Base-by-base conservation (phyloP, 2,888 invertebrate species). In the Dryobota labecula region DNA sequence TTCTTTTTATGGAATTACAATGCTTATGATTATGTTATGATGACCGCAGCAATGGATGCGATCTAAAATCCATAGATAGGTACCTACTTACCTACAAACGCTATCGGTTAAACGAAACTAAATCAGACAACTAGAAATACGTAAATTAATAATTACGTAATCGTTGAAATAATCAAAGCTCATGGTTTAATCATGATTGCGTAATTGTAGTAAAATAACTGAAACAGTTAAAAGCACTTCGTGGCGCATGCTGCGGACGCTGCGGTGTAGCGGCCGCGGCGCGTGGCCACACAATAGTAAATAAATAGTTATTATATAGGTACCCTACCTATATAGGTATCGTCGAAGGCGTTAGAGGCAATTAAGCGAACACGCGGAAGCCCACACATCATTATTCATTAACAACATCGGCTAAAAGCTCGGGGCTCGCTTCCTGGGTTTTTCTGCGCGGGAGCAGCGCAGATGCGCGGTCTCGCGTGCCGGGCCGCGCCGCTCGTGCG, bases 341-440 rank as follows among this genome's bases (percentile, higher is more conserved):
- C 70, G 30, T 56, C 30, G n/a, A 58, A 77, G 74, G 76, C 64
- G 83, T 88, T 84, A 83, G 79, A 83, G 86, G 85, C 90, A 94
- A 94, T 93, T 92, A 94, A 90, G 86, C 84, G 87, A 89, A 87
- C 84, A 93, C 88, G 88, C 94, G 95, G 96, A 95, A 95, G 92
- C 89, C 86, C 83, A 89, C 91, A 90, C 88, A 91, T 90, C 89
- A 90, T 90, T 92, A 94, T 94, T 94, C 91, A 94, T 94, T 91
- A 94, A 85, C 89, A 92, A 90, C 92, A 93, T 93, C 92, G 89
- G 89, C 88, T 88, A 88, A 85, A 82, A 87, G 89, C 87, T 87
- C 73, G 73, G 86, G 87, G 80, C 78, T 71, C 78, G 89, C 88
- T 95, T 95, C 94, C 95, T 94, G 85, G 90, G 92, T 94, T 95